phyloP scores from a whole-genome alignment of 2,888 invertebrate species.

The Cataglyphis cursor region DNA sequence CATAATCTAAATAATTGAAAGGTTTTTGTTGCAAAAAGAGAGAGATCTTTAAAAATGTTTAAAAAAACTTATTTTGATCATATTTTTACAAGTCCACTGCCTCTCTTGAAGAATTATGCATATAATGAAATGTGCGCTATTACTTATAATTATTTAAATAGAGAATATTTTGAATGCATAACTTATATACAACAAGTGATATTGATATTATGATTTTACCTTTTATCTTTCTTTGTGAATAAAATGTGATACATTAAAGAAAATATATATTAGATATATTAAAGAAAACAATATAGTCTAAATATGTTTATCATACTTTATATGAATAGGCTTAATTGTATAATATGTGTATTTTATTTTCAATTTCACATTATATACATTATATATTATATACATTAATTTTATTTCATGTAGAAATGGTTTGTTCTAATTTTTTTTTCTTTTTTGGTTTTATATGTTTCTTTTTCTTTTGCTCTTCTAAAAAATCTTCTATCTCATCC shows the following conservation, averaged over 20 bases:
- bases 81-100: not conserved
- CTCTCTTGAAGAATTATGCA: not conserved
- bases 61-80: not conserved
- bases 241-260: not conserved
- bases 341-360: not conserved
- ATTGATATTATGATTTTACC: slow-evolving; percentile 27
- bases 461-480: slow-evolving; percentile 87
- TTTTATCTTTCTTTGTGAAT: slow-evolving; percentile 21
- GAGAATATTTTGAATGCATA: not conserved
- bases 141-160: slow-evolving; percentile 10
- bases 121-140: not conserved
- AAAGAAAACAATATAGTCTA: not conserved
- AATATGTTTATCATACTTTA: not conserved
- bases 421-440: slow-evolving; percentile 80
- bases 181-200: slow-evolving; percentile 32
- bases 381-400: not conserved
- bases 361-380: slow-evolving; percentile 5
- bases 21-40: not conserved
- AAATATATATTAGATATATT: not conserved
- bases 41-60: not conserved
- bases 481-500: slow-evolving; percentile 89
- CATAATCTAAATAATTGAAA: not conserved
- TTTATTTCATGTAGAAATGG: not conserved
- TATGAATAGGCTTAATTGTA: slow-evolving; percentile 1
- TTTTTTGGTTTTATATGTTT: slow-evolving; percentile 68